Evolutionary conservation across 2,113 vertebrate species (phyloP).

Genomic region (Corapipo altera): DNA sequence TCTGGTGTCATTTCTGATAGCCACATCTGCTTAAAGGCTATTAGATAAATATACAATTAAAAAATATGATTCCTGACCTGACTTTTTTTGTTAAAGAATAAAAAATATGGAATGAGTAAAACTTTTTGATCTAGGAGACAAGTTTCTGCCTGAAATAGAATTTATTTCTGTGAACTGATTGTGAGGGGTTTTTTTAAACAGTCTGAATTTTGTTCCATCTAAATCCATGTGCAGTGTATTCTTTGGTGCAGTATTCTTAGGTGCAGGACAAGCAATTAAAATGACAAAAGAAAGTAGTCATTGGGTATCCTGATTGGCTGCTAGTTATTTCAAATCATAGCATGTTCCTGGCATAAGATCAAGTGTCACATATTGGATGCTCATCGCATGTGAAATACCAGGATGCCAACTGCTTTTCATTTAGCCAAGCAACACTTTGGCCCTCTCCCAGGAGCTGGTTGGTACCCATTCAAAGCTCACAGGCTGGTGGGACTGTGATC

Average conservation of each 20-base stretch:
- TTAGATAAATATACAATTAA: conserved; percentile 1
- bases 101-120: not conserved
- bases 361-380: conserved; percentile 45
- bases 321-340: not conserved
- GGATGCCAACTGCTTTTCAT: conserved; percentile 50
- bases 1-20: not conserved
- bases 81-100: not conserved
- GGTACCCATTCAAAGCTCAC: conserved; percentile 19
- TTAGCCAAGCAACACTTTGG: conserved; percentile 6
- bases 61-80: not conserved
- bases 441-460: conserved; percentile 35
- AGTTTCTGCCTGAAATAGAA: not conserved
- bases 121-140: conserved; percentile 7
- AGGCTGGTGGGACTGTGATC: conserved; percentile 7
- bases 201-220: not conserved
- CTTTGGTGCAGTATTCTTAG: not conserved
- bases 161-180: not conserved
- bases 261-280: conserved; percentile 13
- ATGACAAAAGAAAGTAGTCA: conserved; percentile 20
- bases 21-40: not conserved
- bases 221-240: not conserved
- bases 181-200: not conserved
- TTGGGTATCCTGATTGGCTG: not conserved
- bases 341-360: conserved; percentile 31
- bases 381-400: conserved; percentile 47